These are phyloP conservation scores for Zaprionus obscuricornis DNA, from an alignment of 2,888 invertebrate genomes.

Conservation along the genomic window DNA sequence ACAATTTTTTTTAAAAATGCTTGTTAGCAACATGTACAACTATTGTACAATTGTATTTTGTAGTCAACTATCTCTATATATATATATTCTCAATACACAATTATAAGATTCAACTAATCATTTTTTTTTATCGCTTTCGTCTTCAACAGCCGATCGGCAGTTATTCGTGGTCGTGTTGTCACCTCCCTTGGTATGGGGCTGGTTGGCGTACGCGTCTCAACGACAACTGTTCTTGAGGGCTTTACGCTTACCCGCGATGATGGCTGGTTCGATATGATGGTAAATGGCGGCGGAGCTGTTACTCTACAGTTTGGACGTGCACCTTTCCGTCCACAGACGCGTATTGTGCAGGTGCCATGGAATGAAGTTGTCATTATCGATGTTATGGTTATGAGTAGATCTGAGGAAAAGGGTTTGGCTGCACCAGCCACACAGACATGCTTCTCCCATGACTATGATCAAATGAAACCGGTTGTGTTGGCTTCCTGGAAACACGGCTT, in stretches of 20 bases:
- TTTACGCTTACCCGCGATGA: conserved; percentile 96
- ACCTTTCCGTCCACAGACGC: conserved; percentile 93
- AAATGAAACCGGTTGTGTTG: conserved; percentile 96
- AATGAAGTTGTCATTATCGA: conserved; percentile 98
- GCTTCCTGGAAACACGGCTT: conserved; percentile 98
- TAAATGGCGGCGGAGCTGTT: conserved; percentile 99
- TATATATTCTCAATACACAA: conserved; percentile 6
- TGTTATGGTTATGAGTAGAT: conserved; percentile 91
- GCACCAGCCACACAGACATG: conserved; percentile 90
- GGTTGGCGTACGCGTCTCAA: conserved; percentile 97
- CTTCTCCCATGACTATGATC: conserved; percentile 94
- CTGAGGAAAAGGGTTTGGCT: conserved; percentile 89
- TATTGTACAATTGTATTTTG: conserved; percentile 10
- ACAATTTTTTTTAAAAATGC: too few species aligned
- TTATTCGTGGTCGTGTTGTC: conserved; percentile 97
- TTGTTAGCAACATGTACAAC: conserved; percentile 48
- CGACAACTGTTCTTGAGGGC: conserved; percentile 96
- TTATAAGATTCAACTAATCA: conserved; percentile 52
- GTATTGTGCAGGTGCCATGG: conserved; percentile 97
- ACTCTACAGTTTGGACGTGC: conserved; percentile 96
- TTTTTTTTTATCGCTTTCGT: conserved; percentile 24
- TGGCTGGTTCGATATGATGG: conserved; percentile 98
- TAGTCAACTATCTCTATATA: conserved; percentile 9
- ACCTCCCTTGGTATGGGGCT: conserved; percentile 96
- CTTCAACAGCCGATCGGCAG: conserved; percentile 93